Base-by-base conservation (phyloP, 2,888 invertebrate species). In the Hoplodrina ambigua region DNA sequence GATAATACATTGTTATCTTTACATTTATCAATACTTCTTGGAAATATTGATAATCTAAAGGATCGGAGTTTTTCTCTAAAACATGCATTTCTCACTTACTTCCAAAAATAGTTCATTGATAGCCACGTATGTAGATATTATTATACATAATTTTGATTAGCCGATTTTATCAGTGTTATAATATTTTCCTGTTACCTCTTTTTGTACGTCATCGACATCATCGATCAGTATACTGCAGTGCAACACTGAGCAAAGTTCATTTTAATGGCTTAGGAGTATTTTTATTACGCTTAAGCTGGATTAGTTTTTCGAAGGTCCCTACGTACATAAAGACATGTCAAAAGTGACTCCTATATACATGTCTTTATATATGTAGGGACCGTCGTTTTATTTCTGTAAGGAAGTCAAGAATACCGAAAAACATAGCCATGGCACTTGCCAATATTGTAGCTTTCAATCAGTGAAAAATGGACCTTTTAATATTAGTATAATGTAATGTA, bases 11-110 rank as follows among this genome's bases (percentile, higher is more conserved):
- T 57, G 19, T 72, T 72, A 78, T 79, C 79, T 20, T 64, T 69
- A 25, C 20, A 62, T 71, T 80, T 81, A 79, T 81, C 82, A 67
- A 33, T 25, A 54, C 61, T 63, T 79, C 55, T 37, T n/a, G 17
- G 63, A 60, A 78, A 2, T 64, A 15, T 52, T 46, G 33, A 50
- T 66, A 59, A 79, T 57, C 60, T 61, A 10, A 41, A 7, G 49
- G 57, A 64, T 60, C 17, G 8, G 25, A 56, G 7, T 65, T 69
- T 63, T 75, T 53, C 8, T 59, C 8, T 44, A 80, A 78, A 50
- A 25, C 17, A 7, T 33, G 17, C n/a, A 6, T 30, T 54, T 60
- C 20, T 63, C 15, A 58, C 30, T 59, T 25, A 59, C 17, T 61
- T 64, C 53, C 25, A 57, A 19, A 64, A 37, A 70, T 53, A 30